phyloP scores from a whole-genome alignment of 2,888 invertebrate genomes.

The Stenoptilia bipunctidactyla region DNA sequence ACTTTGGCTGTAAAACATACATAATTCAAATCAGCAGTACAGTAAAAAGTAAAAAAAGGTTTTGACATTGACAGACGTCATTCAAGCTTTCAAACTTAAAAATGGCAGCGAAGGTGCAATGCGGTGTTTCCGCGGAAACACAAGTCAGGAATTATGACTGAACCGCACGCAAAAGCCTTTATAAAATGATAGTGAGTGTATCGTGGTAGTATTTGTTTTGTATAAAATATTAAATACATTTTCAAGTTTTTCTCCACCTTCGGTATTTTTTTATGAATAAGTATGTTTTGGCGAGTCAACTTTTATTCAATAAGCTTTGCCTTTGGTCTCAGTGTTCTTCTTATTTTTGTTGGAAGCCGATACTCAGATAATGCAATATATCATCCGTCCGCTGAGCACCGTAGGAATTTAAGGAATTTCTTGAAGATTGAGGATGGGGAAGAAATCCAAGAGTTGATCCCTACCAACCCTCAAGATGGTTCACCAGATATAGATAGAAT shows the following conservation, averaged over 20 bases:
- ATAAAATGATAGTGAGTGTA: constrained; percentile 48
- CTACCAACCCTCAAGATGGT: constrained; percentile 48
- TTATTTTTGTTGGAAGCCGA: constrained; percentile 67
- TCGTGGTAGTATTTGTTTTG: constrained; percentile 39
- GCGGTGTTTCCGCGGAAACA: constrained; percentile 66
- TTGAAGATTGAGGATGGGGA: constrained; percentile 73
- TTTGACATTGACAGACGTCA: too few relatives aligned
- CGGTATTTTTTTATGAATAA: constrained; percentile 19
- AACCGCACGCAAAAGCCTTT: constrained; percentile 36
- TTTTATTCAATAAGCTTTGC: constrained; percentile 67
- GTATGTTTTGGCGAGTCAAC: constrained; percentile 65
- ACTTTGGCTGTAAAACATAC: too few relatives aligned
- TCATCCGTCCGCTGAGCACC: constrained; percentile 52
- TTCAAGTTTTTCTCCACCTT: too few relatives aligned
- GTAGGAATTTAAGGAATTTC: constrained; percentile 59
- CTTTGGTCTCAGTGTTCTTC: constrained; percentile 62
- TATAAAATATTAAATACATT: constrained; percentile 16
- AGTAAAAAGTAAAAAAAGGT: too few relatives aligned
- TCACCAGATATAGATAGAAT: constrained; percentile 46
- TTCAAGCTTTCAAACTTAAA: too few relatives aligned
- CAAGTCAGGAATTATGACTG: constrained; percentile 51
- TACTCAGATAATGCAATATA: constrained; percentile 66
- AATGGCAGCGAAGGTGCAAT: constrained; percentile 46
- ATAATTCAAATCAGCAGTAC: too few relatives aligned
- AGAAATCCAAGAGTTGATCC: constrained; percentile 34